Evolutionary conservation across 2,888 invertebrate genomes (phyloP).

Genomic region (Nipponacmea schrenckii): DNA sequence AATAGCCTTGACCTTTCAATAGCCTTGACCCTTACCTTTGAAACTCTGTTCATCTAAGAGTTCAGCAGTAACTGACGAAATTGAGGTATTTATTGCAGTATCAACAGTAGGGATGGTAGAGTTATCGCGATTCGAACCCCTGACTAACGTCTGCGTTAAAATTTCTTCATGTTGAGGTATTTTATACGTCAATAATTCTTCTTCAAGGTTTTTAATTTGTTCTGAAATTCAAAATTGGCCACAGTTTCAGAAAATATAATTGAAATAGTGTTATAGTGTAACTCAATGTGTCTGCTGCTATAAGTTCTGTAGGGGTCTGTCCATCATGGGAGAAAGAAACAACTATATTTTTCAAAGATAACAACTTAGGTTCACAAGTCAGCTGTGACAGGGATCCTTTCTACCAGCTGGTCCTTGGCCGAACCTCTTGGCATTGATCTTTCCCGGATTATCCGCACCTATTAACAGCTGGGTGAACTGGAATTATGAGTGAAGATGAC

Average conservation of each 20-base stretch:
- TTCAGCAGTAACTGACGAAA: conserved; percentile 23
- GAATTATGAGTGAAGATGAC: too few species aligned
- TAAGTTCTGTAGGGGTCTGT: too few species aligned
- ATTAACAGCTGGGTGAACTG: too few species aligned
- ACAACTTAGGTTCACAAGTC: too few species aligned
- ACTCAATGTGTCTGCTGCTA: too few species aligned
- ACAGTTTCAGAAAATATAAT: too few species aligned
- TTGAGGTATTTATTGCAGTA: conserved; percentile 2
- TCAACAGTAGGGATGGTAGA: conserved; percentile 13
- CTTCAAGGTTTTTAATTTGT: conserved; percentile 41
- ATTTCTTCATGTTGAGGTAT: conserved; percentile 43
- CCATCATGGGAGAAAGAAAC: background rate
- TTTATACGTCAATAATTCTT: conserved; percentile 37
- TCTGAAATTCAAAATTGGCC: conserved; percentile 29
- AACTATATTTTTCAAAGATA: background rate
- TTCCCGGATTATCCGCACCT: too few species aligned
- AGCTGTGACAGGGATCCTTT: too few species aligned
- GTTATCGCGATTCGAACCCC: conserved; percentile 20
- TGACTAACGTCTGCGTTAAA: conserved; percentile 34
- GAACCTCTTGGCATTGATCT: too few species aligned
- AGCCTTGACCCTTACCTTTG: conserved; percentile 34
- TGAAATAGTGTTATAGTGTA: too few species aligned
- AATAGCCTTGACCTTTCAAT: too few species aligned
- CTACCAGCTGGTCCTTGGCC: too few species aligned
- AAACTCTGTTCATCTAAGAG: conserved; percentile 30